Conservation (phyloP, 2,797 vertebrate species). For the Phrynocephalus vlangalii region DNA sequence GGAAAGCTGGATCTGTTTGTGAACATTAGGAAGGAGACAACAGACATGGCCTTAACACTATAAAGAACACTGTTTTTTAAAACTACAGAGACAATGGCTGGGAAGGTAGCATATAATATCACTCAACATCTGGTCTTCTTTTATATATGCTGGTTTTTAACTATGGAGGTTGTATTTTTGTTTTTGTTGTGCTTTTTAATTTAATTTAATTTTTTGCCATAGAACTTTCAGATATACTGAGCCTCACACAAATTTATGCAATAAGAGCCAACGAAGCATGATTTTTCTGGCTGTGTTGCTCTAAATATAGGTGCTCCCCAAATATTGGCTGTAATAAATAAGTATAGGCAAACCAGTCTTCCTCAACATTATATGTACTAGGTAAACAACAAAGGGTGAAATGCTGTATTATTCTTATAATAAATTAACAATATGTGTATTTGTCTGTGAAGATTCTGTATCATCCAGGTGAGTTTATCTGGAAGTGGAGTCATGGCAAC, state of each 20-base stretch:
- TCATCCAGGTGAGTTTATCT: no score
- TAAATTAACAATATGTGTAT: constrained; percentile 53
- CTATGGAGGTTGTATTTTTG: neutral
- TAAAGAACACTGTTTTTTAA: neutral
- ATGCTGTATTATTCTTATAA: constrained; percentile 13
- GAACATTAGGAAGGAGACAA: neutral
- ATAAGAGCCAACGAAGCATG: neutral
- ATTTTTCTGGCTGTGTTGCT: neutral
- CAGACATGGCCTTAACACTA: no score
- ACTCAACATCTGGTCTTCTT: neutral
- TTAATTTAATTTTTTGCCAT: neutral
- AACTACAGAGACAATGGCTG: neutral
- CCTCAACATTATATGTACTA: constrained; percentile 57
- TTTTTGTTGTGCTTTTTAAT: no score
- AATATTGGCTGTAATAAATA: constrained; percentile 37
- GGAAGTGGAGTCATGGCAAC: no score
- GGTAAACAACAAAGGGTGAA: constrained; percentile 54
- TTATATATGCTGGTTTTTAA: neutral
- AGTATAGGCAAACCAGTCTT: constrained; percentile 37
- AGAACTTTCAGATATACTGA: neutral
- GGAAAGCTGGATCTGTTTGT: neutral
- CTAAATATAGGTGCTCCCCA: neutral
- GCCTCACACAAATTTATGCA: neutral
- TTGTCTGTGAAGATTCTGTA: neutral
- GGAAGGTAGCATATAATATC: neutral